Evolutionary conservation across 1,140 invertebrate genomes (phyloP), one percentile per base, ranked within the genome.

Genomic region (Radopholus similis): DNA sequence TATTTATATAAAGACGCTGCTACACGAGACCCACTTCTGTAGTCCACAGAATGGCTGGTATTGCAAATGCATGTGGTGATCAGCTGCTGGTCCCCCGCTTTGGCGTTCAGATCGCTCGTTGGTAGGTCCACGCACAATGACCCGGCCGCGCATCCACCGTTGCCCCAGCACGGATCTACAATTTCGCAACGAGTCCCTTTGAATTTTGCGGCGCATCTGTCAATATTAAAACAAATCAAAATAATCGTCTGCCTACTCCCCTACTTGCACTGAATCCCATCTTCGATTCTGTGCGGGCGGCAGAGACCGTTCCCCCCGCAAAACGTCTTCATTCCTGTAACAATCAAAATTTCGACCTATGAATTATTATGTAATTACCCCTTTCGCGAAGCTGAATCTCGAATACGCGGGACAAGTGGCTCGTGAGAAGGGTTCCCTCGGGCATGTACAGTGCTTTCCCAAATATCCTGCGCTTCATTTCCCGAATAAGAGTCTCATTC

Each of bases 71-170:
- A 73, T 42, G 59, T 42, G 21, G 11, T 34, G 34, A 38, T 51
- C 35, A 42, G n/a, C 15, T 47, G 42, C 28, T 40, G 49, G 13
- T 49, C 59, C 6, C 32, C 38, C 3, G 49, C 21, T 8, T 35
- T 42, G 32, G 26, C 56, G 13, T 26, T 30, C 42, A 28, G 26
- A 5, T 57, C 64, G 8, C 28, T 30, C 37, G 35, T 11, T 11
- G 57, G 64, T 23, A 73, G 23, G 37, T 64, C 64, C 15, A 73
- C 49, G 60, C 71, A 73, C 3, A 75, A 23, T 32, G 72, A 53
- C 38, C 66, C 68, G 1, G 23, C 71, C 18, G 42, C 32, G 37
- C 71, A 73, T n/a, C n/a, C n/a, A 18, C 35, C 30, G 49, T 47
- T 49, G 1, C 51, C 26, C 11, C 21, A 4, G 53, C 71, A 73